phyloP scores from a whole-genome alignment of 2,888 invertebrate species.

The Sipha maydis region DNA sequence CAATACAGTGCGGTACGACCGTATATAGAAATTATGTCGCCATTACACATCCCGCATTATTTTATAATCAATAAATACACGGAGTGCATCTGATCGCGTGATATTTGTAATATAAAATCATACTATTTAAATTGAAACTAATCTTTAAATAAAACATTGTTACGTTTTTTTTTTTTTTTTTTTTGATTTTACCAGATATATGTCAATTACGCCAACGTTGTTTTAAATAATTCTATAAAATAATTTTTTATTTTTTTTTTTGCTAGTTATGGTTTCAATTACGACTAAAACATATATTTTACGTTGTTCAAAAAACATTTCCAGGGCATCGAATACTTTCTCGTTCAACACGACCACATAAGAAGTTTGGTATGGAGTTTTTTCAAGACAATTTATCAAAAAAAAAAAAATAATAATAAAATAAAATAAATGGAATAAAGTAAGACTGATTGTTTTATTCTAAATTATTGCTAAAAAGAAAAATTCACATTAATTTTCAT shows the following conservation, averaged over 20 bases:
- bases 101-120: background rate
- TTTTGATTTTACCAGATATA: no score
- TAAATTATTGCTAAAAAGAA: background rate
- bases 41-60: background rate
- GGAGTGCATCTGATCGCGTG: background rate
- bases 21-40: background rate
- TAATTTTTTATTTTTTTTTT: no score
- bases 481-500: slow-evolving; percentile 56
- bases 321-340: no score
- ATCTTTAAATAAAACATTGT: background rate
- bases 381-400: slow-evolving; percentile 24
- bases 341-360: no score
- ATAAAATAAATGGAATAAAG: background rate
- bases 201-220: no score
- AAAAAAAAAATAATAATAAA: background rate
- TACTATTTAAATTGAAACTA: background rate
- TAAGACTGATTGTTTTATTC: slow-evolving; percentile 26
- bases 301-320: no score
- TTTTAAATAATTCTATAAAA: no score
- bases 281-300: no score
- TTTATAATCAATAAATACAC: background rate
- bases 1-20: background rate
- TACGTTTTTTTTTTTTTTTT: background rate
- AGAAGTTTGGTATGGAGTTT: background rate
- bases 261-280: no score